Conservation (phyloP, 2,888 invertebrate species). For the Melanostoma mellinum region DNA sequence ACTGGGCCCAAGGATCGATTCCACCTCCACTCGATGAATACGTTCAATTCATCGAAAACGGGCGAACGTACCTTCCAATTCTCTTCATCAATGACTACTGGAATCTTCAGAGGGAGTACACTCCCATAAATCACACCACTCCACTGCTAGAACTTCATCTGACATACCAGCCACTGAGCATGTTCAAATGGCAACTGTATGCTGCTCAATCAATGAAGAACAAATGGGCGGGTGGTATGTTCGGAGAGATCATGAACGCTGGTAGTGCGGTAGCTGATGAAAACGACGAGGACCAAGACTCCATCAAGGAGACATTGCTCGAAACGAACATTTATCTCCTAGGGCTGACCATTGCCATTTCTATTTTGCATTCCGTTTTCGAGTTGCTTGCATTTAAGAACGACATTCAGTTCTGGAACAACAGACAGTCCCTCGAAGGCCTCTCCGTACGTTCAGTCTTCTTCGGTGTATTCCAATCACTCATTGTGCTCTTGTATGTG, state of each 20-base stretch:
- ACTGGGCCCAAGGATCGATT: constrained; percentile 95
- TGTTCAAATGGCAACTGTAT: constrained; percentile 99
- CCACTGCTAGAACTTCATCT: constrained; percentile 87
- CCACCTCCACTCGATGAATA: constrained; percentile 96
- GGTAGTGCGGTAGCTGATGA: constrained; percentile 87
- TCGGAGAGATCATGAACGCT: constrained; percentile 87
- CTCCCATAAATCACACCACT: constrained; percentile 93
- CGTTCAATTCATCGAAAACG: constrained; percentile 93
- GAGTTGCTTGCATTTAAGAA: constrained; percentile 99
- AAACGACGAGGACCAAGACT: constrained; percentile 93
- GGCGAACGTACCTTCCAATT: constrained; percentile 95
- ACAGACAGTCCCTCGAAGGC: constrained; percentile 97
- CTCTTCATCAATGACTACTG: constrained; percentile 98
- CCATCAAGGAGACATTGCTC: constrained; percentile 94
- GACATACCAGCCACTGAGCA: constrained; percentile 93
- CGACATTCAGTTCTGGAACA: constrained; percentile 99
- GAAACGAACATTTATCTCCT: constrained; percentile 98
- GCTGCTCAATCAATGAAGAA: constrained; percentile 97
- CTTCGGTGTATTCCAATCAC: constrained; percentile 98
- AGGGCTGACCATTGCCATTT: constrained; percentile 94
- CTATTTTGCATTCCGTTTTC: constrained; percentile 97
- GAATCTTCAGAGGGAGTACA: constrained; percentile 98
- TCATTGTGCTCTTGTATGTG: constrained; percentile 97
- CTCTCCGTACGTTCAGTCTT: constrained; percentile 98
- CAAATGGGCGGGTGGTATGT: constrained; percentile 87